Conservation (phyloP, 2,113 vertebrate genomes). For the Malaclemys terrapin region DNA sequence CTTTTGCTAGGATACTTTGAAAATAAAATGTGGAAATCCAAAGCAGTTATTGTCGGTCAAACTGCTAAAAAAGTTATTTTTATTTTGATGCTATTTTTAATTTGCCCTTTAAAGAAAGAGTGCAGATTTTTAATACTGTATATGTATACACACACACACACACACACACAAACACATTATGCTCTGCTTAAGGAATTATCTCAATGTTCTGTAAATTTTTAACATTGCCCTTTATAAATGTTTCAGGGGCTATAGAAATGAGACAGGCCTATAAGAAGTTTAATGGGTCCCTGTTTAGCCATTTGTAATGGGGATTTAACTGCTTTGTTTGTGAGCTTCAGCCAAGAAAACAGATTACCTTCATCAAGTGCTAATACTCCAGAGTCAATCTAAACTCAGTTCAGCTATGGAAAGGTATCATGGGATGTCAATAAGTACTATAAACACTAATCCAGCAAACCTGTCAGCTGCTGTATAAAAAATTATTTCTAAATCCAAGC, state of each 20-base stretch:
- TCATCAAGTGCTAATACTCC: conserved; percentile 85
- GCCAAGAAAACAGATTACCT: conserved; percentile 89
- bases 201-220: conserved; percentile 82
- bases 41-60: neutral
- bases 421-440: conserved; percentile 77
- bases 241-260: conserved; percentile 81
- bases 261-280: conserved; percentile 81
- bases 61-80: neutral
- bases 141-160: neutral
- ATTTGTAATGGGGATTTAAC: conserved; percentile 86
- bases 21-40: conserved; percentile 5
- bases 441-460: conserved; percentile 80
- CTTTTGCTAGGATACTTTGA: neutral
- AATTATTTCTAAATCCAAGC: conserved; percentile 78
- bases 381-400: conserved; percentile 78
- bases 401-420: conserved; percentile 79
- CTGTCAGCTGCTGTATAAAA: conserved; percentile 81
- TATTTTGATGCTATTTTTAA: neutral
- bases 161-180: conserved; percentile 7
- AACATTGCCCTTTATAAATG: conserved; percentile 86
- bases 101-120: conserved; percentile 51
- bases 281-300: conserved; percentile 83
- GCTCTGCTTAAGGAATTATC: conserved; percentile 70
- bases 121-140: neutral
- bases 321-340: conserved; percentile 85